phyloP scores from a whole-genome alignment of 2,888 invertebrate species.

The Lutraria lutraria region DNA sequence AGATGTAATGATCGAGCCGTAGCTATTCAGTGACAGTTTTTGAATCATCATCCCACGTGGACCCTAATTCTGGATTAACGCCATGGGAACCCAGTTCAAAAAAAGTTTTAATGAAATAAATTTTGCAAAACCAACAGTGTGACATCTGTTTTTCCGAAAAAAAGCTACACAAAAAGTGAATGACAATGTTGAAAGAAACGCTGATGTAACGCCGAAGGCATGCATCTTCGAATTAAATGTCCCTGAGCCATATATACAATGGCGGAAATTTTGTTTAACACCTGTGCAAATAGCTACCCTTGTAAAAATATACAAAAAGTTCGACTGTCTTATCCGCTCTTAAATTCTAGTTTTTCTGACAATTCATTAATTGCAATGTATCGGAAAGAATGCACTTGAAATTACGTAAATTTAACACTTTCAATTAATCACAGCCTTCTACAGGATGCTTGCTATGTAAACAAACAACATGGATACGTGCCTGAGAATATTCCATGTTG shows the following conservation, averaged over 20 bases:
- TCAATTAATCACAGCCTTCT: background rate
- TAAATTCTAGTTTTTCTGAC: conserved; percentile 1
- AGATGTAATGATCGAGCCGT: background rate
- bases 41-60: background rate
- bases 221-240: background rate
- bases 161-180: background rate
- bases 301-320: conserved; percentile 12
- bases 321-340: background rate
- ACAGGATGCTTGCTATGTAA: background rate
- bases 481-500: background rate
- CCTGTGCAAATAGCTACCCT: conserved; percentile 21
- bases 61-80: too few species aligned
- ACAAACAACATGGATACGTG: background rate
- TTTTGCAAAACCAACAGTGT: background rate
- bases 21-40: background rate
- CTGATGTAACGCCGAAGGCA: background rate
- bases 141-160: conserved; percentile 12
- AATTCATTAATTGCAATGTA: background rate
- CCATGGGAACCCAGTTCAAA: too few species aligned
- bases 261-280: conserved; percentile 1
- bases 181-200: conserved; percentile 5
- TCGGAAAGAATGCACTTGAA: background rate
- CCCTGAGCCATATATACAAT: background rate
- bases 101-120: background rate
- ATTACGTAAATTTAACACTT: background rate